Evolutionary conservation across 2,113 vertebrate genomes (phyloP).

Genomic region (Poicephalus meyeri): DNA sequence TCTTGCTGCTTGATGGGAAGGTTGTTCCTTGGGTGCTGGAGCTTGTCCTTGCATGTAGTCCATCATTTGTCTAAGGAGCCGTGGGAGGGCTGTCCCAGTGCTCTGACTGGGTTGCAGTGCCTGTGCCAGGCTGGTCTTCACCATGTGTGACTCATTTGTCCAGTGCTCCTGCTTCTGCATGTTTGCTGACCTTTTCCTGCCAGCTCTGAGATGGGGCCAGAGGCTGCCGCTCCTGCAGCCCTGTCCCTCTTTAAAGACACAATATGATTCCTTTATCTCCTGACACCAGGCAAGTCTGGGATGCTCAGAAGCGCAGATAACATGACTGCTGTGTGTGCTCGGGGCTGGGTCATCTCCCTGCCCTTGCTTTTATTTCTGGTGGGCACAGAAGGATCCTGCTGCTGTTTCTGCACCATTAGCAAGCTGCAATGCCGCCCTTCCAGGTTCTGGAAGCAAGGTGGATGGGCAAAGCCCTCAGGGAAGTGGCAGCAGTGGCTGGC

Average conservation of each 20-base stretch:
- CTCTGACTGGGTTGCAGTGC: not conserved
- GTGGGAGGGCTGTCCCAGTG: rapidly evolving
- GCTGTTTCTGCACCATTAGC: rapidly evolving
- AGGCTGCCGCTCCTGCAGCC: rapidly evolving
- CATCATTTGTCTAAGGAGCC: not conserved
- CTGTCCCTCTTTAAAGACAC: not conserved
- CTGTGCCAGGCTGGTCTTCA: not conserved
- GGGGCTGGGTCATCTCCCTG: not conserved
- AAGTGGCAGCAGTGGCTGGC: not conserved
- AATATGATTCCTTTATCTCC: not conserved
- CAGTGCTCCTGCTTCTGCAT: rapidly evolving
- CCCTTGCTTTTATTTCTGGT: not conserved
- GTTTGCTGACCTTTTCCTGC: not conserved
- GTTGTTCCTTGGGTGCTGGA: not conserved
- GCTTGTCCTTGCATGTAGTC: not conserved
- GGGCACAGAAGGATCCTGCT: not conserved
- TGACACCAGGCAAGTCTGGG: not conserved
- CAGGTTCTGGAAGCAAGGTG: not conserved
- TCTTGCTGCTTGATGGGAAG: not conserved
- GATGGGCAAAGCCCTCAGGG: not conserved
- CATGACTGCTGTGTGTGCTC: rapidly evolving
- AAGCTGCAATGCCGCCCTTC: not conserved
- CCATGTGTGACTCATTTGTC: rapidly evolving
- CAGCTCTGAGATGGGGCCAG: not conserved
- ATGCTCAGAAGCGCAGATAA: not conserved